Evolutionary conservation across 2,888 invertebrate genomes (phyloP), one percentile per base, ranked within the genome.

Genomic region (Drosophila quinaria): DNA sequence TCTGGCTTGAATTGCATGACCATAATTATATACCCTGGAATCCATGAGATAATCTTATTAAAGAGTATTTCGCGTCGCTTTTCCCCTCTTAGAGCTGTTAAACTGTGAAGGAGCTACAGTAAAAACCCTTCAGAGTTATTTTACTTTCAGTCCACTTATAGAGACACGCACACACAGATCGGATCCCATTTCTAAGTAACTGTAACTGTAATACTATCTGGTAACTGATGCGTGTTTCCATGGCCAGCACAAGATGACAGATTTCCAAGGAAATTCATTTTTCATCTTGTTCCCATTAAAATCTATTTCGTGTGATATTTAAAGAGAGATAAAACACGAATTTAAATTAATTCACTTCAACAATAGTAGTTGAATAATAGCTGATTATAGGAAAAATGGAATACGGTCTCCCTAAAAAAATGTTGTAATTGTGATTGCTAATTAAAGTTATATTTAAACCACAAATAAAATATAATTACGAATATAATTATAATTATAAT

Each of bases 1-100:
- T 46, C 54, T 56, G 25, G 35, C 19, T 47, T 46, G 55, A 46
- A 35, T 33, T 52, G 54, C 61, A 75, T 73, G 62, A 39, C 58
- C 74, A 73, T 73, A 74, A 65, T 62, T 62, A 65, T 65, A 74
- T 76, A 69, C 65, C 61, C 74, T 78, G 54, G 50, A 76, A 74
- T 73, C 62, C 61, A 58, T 25, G 37, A 29, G 61, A 55, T 76
- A 73, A 76, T 69, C 76, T 51, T 25, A 68, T 78, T 78, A 78
- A 73, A 62, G 17, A 35, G 39, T 52, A 47, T 52, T 44, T 22
- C 31, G 19, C 61, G 13, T 29, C 1, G n/a, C 41, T 37, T 33
- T 54, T 52, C n/a, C 25, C 51, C 41, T 25, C 25, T 52, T 25
- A 37, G 37, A 22, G 47, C 39, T 33, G 55, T 39, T 9, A 46